Base-by-base conservation (phyloP, 2,797 vertebrate species). In the Anguilla anguilla region DNA sequence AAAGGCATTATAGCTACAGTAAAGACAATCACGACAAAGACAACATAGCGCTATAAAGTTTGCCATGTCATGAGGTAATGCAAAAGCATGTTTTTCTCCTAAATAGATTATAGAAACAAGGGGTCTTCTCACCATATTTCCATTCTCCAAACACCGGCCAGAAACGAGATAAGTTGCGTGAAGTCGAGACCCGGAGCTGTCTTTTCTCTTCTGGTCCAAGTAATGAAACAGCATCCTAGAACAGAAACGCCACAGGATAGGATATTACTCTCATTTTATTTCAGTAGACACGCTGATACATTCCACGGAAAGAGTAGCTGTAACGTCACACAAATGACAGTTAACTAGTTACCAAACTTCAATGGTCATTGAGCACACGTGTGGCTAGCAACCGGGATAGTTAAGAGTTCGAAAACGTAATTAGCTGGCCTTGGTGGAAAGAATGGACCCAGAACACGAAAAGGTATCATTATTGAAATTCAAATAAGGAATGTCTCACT, bases 161-260 rank as follows among this genome's bases (percentile, higher is more conserved):
- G 97, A 97, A 22, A 99, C 95, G 0, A 99, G 95, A 86, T 99
- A 99, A 0, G 98, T 99, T 88, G 98, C 98, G 0, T 99, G 96
- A 13, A 99, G 96, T 84, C 94, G 97, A 89, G 95, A 95, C 86
- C 95, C 96, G 0, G 95, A 97, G 87, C 96, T 97, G 89, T 99
- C 98, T 89, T 96, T 98, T 87, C 98, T 94, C 72, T 97, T 98
- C 92, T 97, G 96, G 91, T 99, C 97, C 89, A 99, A 94, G 6
- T 99, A 99, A 85, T 99, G 98, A 77, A 94, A 99, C 0, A 99
- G 96, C 98, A 99, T 99, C 84, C 98, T 99, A 88, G 46, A 91
- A 88, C 84, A 39, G 43, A 89, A 72, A 35, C 51, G 35, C 57
- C 55, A 17, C 72, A 28, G 35, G 10, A 83, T 31, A 85, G n/a